Evolutionary conservation across 2,888 invertebrate genomes (phyloP).

Genomic region (Agrochola lychnidis): DNA sequence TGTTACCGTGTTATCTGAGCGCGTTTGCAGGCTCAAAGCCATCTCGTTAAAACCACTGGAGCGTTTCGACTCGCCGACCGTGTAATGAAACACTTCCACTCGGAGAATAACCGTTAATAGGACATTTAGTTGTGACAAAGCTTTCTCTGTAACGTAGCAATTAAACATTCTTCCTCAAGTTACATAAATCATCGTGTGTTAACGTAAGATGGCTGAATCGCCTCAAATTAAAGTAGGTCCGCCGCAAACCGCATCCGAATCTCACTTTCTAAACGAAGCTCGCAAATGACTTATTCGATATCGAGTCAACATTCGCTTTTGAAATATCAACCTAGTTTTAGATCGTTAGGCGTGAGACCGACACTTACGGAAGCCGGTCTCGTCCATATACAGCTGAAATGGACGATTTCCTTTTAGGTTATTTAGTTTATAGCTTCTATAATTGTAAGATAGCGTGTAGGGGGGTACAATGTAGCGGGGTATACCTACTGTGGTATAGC

Average conservation of each 20-base stretch:
- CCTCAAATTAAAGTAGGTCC: conserved; percentile 55
- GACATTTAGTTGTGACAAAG: conserved; percentile 82
- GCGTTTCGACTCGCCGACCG: conserved; percentile 83
- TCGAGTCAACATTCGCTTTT: conserved; percentile 67
- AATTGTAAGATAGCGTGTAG: conserved; percentile 10
- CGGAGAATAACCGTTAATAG: conserved; percentile 86
- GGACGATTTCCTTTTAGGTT: conserved; percentile 46
- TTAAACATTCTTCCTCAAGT: conserved; percentile 68
- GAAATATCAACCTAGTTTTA: conserved; percentile 75
- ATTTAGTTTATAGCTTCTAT: conserved; percentile 39
- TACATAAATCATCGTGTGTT: conserved; percentile 63
- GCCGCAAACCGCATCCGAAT: conserved; percentile 71
- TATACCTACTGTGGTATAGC: conserved; percentile 37
- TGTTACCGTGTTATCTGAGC: conserved; percentile 72
- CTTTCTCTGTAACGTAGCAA: conserved; percentile 82
- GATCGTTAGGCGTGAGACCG: conserved; percentile 56
- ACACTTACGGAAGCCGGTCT: conserved; percentile 65
- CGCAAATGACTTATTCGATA: conserved; percentile 67
- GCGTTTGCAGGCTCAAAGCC: conserved; percentile 78
- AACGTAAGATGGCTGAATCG: conserved; percentile 52
- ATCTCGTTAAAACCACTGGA: conserved; percentile 85
- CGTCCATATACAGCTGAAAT: conserved; percentile 56
- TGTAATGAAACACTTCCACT: conserved; percentile 89
- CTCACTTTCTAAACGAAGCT: conserved; percentile 74
- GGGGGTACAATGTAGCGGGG: conserved; percentile 21